phyloP scores from a whole-genome alignment of 2,113 vertebrate species.

The Ageneiosus marmoratus region DNA sequence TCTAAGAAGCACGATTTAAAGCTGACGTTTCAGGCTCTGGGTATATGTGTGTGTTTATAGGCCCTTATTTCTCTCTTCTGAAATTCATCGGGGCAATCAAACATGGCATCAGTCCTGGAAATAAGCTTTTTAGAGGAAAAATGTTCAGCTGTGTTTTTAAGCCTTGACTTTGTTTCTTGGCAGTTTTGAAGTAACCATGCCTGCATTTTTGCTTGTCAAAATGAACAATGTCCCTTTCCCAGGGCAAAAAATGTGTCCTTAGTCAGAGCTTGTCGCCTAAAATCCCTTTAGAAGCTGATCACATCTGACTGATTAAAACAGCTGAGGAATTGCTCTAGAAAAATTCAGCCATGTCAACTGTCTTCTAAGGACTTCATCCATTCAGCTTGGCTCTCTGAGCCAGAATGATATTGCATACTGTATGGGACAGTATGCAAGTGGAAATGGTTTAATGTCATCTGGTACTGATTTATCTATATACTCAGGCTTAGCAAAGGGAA shows the following conservation, averaged over 20 bases:
- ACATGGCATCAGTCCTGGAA: conserved; percentile 37
- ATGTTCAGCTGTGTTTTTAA: background rate
- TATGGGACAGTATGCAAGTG: background rate
- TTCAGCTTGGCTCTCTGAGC: background rate
- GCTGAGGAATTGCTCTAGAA: conserved; percentile 40
- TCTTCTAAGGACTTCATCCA: conserved; percentile 23
- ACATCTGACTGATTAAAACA: conserved; percentile 56
- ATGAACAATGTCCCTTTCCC: conserved; percentile 13
- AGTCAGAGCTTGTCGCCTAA: conserved; percentile 45
- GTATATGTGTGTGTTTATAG: conserved; percentile 40
- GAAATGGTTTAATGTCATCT: background rate
- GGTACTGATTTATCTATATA: conserved; percentile 11
- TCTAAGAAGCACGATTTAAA: background rate
- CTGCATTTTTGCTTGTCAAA: background rate
- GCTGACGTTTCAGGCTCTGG: conserved; percentile 27
- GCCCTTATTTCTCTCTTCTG: background rate
- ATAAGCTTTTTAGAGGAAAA: conserved; percentile 29
- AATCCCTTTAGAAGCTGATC: conserved; percentile 49
- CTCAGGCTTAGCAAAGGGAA: background rate
- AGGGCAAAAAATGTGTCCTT: conserved; percentile 29
- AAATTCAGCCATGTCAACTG: conserved; percentile 44
- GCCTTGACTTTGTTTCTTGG: background rate
- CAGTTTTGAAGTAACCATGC: conserved; percentile 12
- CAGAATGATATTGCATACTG: background rate
- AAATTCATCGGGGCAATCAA: conserved; percentile 40